These are phyloP conservation scores for Epicampocera succincta DNA, from an alignment of 2,888 invertebrate species.

Conservation along the genomic window DNA sequence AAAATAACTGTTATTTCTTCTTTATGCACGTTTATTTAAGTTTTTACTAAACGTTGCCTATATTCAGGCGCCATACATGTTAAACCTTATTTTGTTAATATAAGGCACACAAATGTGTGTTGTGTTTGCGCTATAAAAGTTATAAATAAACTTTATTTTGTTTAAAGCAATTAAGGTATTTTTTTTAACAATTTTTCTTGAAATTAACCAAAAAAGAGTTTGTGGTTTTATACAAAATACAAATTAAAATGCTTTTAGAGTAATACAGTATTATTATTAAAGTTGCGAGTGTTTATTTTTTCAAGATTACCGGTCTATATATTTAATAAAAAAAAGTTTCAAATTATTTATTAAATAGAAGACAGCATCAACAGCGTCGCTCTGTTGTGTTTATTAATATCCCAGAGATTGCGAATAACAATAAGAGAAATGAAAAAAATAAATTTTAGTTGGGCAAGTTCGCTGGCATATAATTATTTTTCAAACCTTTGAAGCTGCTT, in stretches of 20 bases:
- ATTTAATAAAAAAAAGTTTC: slow-evolving; percentile 34
- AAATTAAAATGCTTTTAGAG: no score
- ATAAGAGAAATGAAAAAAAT: background rate
- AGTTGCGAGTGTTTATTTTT: background rate
- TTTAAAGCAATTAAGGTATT: no score
- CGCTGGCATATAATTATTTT: background rate
- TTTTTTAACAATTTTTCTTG: no score
- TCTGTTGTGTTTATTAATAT: background rate
- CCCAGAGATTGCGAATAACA: background rate
- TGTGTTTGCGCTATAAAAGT: no score
- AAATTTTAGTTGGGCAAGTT: slow-evolving; percentile 36
- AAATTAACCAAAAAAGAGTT: no score
- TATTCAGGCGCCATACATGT: slow-evolving; percentile 34
- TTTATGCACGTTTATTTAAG: background rate
- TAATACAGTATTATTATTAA: no score
- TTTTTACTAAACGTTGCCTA: slow-evolving; percentile 9
- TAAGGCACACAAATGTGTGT: slow-evolving; percentile 13
- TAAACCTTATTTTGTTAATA: slow-evolving; percentile 9
- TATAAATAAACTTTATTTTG: no score
- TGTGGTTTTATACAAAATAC: no score
- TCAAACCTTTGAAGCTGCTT: no score
- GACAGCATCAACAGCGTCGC: background rate
- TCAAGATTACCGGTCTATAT: no score
- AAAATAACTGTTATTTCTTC: slow-evolving; percentile 20
- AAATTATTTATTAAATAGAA: slow-evolving; percentile 38